Evolutionary conservation across 2,888 invertebrate genomes (phyloP).

Genomic region (Chrysomela aeneicollis): DNA sequence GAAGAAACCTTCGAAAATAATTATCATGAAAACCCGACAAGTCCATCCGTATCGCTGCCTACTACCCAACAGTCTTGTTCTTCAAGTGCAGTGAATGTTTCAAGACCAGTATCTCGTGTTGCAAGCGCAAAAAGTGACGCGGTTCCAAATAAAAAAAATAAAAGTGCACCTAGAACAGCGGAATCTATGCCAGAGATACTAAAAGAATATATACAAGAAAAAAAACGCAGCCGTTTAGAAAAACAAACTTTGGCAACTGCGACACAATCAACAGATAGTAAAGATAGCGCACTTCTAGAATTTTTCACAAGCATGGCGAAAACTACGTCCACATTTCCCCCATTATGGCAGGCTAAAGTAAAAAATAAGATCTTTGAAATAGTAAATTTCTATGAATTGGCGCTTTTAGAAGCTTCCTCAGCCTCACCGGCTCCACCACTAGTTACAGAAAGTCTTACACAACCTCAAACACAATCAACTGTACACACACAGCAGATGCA

Average conservation of each 20-base stretch:
- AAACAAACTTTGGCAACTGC: conserved; percentile 16
- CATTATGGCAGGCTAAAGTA: conserved; percentile 9
- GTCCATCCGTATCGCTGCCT: conserved; percentile 28
- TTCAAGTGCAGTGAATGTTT: conserved; percentile 25
- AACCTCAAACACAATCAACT: conserved; percentile 18
- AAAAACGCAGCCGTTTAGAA: conserved; percentile 15
- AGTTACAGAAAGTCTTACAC: conserved; percentile 12
- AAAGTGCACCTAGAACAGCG: conserved; percentile 9
- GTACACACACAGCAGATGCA: conserved; percentile 12
- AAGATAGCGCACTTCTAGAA: conserved; percentile 16
- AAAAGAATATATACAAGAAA: conserved; percentile 18
- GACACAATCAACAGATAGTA: conserved; percentile 15
- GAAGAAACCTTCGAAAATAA: conserved; percentile 20
- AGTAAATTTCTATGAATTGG: conserved; percentile 26
- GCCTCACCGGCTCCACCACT: conserved; percentile 26
- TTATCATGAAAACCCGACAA: conserved; percentile 19
- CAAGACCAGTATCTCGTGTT: conserved; percentile 18
- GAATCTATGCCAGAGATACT: conserved; percentile 20
- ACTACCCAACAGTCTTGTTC: conserved; percentile 28
- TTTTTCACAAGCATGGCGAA: conserved; percentile 8
- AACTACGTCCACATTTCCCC: neutral
- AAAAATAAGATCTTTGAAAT: conserved; percentile 22
- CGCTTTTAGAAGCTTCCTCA: conserved; percentile 27
- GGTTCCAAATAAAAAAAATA: conserved; percentile 22
- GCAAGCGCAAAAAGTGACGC: conserved; percentile 21